Base-by-base conservation (phyloP, 2,113 vertebrate species). In the Oplegnathus fasciatus region DNA sequence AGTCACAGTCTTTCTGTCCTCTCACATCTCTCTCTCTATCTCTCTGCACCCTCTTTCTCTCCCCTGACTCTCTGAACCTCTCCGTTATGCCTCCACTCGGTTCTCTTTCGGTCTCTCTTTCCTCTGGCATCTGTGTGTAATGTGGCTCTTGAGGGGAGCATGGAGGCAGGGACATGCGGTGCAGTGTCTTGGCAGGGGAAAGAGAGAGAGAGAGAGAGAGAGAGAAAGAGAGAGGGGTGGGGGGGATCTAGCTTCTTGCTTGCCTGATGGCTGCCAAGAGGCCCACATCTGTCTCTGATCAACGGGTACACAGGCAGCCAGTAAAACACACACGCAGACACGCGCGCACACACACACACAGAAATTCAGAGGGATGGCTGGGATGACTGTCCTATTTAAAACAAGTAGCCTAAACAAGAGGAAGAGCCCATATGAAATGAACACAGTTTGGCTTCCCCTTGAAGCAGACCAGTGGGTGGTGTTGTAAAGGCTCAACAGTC, bases 271-370 rank as follows among this genome's bases (percentile, higher is more conserved):
- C 88, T 92, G 92, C 94, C 92, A 93, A 93, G 88, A 92, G 86
- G 83, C 89, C 80, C 91, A 94, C 94, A 95, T 95, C 95, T 95
- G 95, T 90, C 82, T 93, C 86, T 91, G 92, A 95, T 95, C 92
- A 94, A 57, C 26, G 71, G 86, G 73, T 75, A 83, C 71, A 80
- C 48, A 84, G 65, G 58, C 87, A 81, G 87, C 78, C 86, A 90
- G 78, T 61, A 52, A 75, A 80, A 82, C 74, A 62, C 28, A 52
- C 78, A 62, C 22, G n/a, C 75, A 68, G n/a, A 26, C 67, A 55
- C 52, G 22, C n/a, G n/a, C 34, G 10, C 50, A 42, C 66, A 70
- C 44, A 61, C 57, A 34, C 62, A 30, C 34, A 66, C 4, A 34
- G 37, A 26, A 6, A 80, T 18, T 15, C 32, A 66, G 32, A 64